These are phyloP conservation scores for Holothuria glaberrima DNA, from an alignment of 35 echinoderm and acorn worm species.

Conservation along the genomic window DNA sequence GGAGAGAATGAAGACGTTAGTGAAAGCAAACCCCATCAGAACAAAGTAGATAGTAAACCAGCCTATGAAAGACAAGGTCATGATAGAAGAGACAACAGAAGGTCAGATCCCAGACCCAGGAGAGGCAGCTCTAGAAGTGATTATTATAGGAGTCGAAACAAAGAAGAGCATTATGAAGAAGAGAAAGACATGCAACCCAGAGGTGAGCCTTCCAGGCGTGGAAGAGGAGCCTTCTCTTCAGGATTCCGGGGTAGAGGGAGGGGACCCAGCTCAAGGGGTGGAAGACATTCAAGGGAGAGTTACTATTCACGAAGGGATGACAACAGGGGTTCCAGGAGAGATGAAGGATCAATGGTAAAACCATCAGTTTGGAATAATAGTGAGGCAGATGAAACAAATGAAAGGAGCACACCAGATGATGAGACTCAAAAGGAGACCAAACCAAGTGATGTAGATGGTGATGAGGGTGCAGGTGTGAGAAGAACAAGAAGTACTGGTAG, in stretches of 20 bases:
- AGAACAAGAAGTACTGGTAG: conserved; percentile 26
- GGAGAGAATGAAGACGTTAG: conserved; percentile 17
- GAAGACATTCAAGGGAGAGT: not conserved
- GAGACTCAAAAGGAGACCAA: conserved; percentile 49
- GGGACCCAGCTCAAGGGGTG: conserved; percentile 45
- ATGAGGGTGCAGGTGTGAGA: conserved; percentile 5
- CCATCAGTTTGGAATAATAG: conserved; percentile 46
- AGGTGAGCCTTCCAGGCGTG: conserved; percentile 91
- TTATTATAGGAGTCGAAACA: conserved; percentile 8
- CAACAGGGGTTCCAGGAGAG: conserved; percentile 13
- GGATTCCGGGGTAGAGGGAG: conserved; percentile 58
- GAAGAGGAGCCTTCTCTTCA: conserved; percentile 56
- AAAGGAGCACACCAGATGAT: conserved; percentile 30
- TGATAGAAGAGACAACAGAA: conserved; percentile 14
- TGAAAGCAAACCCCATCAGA: not conserved
- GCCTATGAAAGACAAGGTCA: not conserved
- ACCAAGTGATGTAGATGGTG: conserved; percentile 42
- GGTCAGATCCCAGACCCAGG: conserved; percentile 28
- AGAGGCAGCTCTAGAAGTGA: conserved; percentile 28
- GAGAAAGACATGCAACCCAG: conserved; percentile 56
- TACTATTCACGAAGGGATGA: conserved; percentile 12
- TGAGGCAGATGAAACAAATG: conserved; percentile 60
- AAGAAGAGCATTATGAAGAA: conserved; percentile 32
- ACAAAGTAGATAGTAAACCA: not conserved
- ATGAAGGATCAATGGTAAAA: conserved; percentile 7